Evolutionary conservation across 2,797 vertebrate species (phyloP).

Genomic region (Epinephelus malabaricus): DNA sequence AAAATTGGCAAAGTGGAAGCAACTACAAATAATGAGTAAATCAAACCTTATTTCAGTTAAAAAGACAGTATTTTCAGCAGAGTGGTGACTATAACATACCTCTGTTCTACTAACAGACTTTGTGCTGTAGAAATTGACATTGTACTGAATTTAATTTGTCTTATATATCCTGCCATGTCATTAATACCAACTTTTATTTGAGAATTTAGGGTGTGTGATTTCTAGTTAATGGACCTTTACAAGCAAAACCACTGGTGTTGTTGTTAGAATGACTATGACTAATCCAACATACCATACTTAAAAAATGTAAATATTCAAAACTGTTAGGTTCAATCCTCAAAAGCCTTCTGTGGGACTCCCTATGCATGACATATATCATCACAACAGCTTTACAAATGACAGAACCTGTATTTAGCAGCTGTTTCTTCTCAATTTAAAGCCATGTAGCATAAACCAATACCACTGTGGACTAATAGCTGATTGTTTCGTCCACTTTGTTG

Average conservation of each 20-base stretch:
- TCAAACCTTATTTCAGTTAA: no score
- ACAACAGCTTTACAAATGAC: neutral
- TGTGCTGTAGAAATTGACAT: no score
- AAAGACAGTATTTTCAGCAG: no score
- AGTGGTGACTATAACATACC: no score
- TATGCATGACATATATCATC: neutral
- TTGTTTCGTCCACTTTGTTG: neutral
- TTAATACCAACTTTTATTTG: no score
- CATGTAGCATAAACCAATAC: neutral
- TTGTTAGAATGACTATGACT: neutral
- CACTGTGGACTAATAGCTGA: neutral
- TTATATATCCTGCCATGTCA: no score
- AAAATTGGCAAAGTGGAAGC: no score
- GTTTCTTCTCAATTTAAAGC: neutral
- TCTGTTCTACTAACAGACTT: no score
- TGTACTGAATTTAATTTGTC: no score
- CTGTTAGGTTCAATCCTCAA: neutral
- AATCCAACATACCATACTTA: no score
- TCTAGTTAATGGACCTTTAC: neutral
- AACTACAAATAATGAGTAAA: no score
- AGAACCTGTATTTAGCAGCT: neutral
- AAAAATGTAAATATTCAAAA: neutral
- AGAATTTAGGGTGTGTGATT: no score
- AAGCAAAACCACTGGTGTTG: conserved; percentile 2
- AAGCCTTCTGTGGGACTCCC: neutral